Conservation (phyloP, 2,888 invertebrate species). For the Harmothoe impar region DNA sequence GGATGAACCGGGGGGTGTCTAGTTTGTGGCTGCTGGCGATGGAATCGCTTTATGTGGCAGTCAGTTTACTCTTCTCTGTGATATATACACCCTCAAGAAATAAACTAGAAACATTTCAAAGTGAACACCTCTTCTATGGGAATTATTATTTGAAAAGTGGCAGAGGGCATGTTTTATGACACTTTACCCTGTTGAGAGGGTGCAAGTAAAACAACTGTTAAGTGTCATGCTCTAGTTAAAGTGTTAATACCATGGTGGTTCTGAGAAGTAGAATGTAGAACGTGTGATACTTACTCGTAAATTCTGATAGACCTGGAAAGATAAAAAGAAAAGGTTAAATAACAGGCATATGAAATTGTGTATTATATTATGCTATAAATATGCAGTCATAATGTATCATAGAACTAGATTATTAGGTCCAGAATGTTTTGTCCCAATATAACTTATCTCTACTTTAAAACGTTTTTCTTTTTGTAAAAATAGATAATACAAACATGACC, state of each 20-base stretch:
- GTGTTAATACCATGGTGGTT: neutral
- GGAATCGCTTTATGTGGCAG: neutral
- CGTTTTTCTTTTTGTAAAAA: neutral
- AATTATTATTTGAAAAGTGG: neutral
- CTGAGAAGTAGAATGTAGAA: too few relatives aligned
- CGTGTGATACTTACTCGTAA: slow-evolving; percentile 48
- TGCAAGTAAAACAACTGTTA: slow-evolving; percentile 4
- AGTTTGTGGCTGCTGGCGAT: neutral
- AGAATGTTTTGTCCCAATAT: too few relatives aligned
- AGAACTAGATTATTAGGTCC: too few relatives aligned
- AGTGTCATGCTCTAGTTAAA: neutral
- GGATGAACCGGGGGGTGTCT: neutral
- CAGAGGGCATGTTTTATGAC: neutral
- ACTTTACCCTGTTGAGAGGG: neutral
- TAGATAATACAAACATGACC: neutral
- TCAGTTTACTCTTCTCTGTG: neutral
- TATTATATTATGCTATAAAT: too few relatives aligned
- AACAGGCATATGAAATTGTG: neutral
- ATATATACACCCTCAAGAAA: neutral
- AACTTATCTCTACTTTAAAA: neutral
- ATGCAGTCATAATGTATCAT: too few relatives aligned
- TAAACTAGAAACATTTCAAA: neutral
- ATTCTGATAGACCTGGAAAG: slow-evolving; percentile 54
- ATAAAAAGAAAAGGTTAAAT: slow-evolving; percentile 18
- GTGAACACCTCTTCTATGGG: neutral